Evolutionary conservation across 2,888 invertebrate genomes (phyloP).

Genomic region (Liposcelis brunnea): DNA sequence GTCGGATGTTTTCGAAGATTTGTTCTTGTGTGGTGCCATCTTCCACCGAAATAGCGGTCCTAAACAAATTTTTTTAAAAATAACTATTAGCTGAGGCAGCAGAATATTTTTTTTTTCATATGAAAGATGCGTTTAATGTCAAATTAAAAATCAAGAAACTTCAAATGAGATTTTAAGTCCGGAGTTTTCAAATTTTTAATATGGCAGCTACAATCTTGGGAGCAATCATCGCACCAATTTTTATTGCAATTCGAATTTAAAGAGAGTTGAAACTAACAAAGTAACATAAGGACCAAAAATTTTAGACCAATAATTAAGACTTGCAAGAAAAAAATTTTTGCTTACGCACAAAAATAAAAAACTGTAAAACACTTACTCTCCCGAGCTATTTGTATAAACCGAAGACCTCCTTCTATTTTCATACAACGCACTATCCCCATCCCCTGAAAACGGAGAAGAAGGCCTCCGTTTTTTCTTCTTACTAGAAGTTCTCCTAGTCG

Average conservation of each 20-base stretch:
- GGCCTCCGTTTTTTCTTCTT: conserved; percentile 41
- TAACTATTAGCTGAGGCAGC: background rate
- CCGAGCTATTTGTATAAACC: conserved; percentile 73
- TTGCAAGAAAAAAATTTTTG: conserved; percentile 3
- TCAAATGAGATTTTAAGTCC: too few relatives aligned
- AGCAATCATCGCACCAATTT: too few relatives aligned
- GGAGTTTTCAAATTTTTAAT: too few relatives aligned
- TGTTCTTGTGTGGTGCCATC: conserved; percentile 67
- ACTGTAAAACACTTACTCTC: conserved; percentile 43
- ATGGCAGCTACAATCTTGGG: too few relatives aligned
- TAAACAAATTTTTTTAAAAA: conserved; percentile 24
- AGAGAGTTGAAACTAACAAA: too few relatives aligned
- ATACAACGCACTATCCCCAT: conserved; percentile 10
- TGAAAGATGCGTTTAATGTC: background rate
- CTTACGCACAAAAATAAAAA: conserved; percentile 1
- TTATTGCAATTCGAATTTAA: too few relatives aligned
- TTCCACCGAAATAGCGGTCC: conserved; percentile 61
- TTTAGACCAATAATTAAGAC: too few relatives aligned
- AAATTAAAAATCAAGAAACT: background rate
- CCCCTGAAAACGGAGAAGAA: conserved; percentile 33
- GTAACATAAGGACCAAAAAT: too few relatives aligned
- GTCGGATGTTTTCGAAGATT: conserved; percentile 73
- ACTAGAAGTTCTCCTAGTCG: conserved; percentile 49
- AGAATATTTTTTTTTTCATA: too few relatives aligned
- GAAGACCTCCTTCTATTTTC: conserved; percentile 37